Evolutionary conservation across 2,113 vertebrate species (phyloP).

Genomic region (Sigmodon hispidus): DNA sequence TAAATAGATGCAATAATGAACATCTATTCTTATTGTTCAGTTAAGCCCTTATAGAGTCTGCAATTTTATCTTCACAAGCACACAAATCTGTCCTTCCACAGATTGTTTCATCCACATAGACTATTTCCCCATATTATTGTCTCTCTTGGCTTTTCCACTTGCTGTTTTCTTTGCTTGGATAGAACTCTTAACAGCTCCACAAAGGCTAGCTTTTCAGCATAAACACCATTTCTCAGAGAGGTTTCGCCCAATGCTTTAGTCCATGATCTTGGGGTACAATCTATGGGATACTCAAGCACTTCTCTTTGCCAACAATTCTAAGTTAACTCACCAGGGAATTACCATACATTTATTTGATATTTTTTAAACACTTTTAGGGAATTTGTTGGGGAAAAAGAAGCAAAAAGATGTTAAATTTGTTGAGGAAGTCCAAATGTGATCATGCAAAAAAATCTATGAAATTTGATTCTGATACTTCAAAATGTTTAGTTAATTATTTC

Average conservation of each 20-base stretch:
- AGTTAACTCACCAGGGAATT: neutral
- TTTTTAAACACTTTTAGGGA: neutral
- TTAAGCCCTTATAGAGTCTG: neutral
- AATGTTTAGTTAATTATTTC: no score
- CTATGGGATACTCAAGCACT: accelerated
- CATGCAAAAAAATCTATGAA: neutral
- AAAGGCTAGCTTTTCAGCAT: neutral
- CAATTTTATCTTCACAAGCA: neutral
- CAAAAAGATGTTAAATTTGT: neutral
- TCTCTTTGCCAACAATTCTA: neutral
- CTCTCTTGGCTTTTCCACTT: neutral
- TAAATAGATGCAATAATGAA: conserved; percentile 78
- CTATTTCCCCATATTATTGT: neutral
- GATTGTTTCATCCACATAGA: neutral
- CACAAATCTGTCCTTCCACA: neutral
- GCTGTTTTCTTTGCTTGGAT: neutral
- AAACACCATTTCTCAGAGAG: neutral
- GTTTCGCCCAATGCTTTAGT: neutral
- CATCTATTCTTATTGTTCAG: neutral
- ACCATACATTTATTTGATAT: neutral
- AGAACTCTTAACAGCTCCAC: neutral
- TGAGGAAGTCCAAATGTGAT: neutral
- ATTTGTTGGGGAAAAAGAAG: neutral
- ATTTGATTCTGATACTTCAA: neutral
- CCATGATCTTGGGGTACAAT: neutral